Evolutionary conservation across 2,797 vertebrate genomes (phyloP), one percentile per base, ranked within the genome.

Genomic region (Sebastes taczanowskii): DNA sequence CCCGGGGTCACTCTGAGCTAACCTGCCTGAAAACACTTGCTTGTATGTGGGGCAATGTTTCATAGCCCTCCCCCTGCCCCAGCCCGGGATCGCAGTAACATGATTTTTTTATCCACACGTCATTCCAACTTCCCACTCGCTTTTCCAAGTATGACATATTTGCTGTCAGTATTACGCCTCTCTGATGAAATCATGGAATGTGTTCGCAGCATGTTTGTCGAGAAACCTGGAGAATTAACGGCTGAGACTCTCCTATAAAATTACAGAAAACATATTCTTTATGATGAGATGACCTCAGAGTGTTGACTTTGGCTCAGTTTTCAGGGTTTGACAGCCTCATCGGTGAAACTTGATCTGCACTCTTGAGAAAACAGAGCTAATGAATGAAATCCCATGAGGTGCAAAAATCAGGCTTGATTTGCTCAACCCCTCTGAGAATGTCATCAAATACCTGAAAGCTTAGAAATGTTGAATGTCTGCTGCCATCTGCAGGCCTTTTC

Each of bases 301-400:
- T 93, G 83, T 92, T 92, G 90, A 90, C 77, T 85, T 67, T 78
- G 78, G 88, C 74, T 92, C 81, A 7, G 70, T 42, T 94, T 92
- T 85, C 88, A 73, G 75, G 42, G 53, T 75, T 29, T 1, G 70
- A 87, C 58, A 20, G 67, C 77, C 76, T 86, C 78, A 9, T 55
- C 16, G 23, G 62, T 65, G 83, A 88, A 93, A 92, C 67, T 5
- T 22, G 59, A 92, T n/a, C 74, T 38, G 4, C 18, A n/a, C 0
- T 68, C 65, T 53, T 81, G 70, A 46, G 25, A 81, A 87, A 90
- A 83, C 80, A 87, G 22, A 63, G 70, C 69, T 78, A 58, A 86
- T 83, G 81, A 88, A 77, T 82, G 58, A 52, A 77, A 77, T 86
- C 88, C 87, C 80, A 55, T 4, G 23, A 74, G 80, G 85, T 60